Evolutionary conservation across 37 sponge, comb jelly and placozoan species (phyloP).

Genomic region (Geodia barretti): DNA sequence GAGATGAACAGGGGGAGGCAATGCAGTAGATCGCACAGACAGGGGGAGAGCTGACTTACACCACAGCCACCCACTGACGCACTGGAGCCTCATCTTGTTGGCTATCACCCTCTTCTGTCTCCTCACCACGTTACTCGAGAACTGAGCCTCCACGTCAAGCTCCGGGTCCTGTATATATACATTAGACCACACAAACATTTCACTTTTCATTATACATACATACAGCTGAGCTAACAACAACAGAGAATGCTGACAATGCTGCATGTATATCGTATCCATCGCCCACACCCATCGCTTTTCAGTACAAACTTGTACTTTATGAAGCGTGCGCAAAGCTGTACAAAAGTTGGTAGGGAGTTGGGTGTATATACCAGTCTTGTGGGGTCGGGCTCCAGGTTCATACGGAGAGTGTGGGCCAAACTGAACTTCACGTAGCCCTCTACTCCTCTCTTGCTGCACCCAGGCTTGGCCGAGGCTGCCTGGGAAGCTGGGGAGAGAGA

Average conservation of each 20-base stretch:
- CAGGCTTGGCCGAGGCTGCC: neutral
- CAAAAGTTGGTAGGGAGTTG: too few species aligned
- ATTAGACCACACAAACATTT: too few species aligned
- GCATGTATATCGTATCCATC: too few species aligned
- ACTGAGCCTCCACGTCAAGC: conserved; percentile 66
- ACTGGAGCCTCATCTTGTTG: conserved; percentile 23
- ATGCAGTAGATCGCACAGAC: too few species aligned
- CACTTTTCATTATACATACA: too few species aligned
- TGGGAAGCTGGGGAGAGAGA: neutral
- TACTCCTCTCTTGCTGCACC: neutral
- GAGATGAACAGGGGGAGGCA: too few species aligned
- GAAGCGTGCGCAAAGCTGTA: too few species aligned
- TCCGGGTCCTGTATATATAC: conserved; percentile 26
- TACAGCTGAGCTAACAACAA: too few species aligned
- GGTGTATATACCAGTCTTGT: neutral
- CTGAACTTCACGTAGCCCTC: conserved; percentile 30
- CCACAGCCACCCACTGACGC: conserved; percentile 61
- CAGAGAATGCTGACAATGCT: too few species aligned
- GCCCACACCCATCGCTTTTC: too few species aligned
- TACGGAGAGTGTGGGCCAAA: conserved; percentile 27
- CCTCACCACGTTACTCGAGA: neutral
- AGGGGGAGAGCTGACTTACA: conserved; percentile 55
- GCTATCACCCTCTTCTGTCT: neutral
- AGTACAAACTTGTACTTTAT: too few species aligned
- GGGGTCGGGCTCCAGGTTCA: neutral